Evolutionary conservation across 2,888 invertebrate genomes (phyloP).

Genomic region (Orthosia gothica): DNA sequence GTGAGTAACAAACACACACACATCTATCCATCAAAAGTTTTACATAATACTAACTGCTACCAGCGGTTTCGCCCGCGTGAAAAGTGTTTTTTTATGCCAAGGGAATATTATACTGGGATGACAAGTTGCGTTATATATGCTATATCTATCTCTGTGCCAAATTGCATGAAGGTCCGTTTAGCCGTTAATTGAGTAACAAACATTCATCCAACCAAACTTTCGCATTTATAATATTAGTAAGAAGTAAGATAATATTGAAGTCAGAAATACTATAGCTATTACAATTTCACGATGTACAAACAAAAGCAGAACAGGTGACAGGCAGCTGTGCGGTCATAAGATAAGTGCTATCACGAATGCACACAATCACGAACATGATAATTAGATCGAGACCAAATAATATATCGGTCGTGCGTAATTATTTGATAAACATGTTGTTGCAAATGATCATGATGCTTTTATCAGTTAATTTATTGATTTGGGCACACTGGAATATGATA

Average conservation of each 20-base stretch:
- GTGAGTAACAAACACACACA: too few relatives aligned
- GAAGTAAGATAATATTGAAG: slow-evolving; percentile 50
- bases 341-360: slow-evolving; percentile 77
- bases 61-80: too few relatives aligned
- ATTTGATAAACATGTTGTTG: slow-evolving; percentile 64
- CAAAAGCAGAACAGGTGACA: slow-evolving; percentile 68
- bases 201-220: too few relatives aligned
- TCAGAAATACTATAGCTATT: slow-evolving; percentile 49
- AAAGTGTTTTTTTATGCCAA: too few relatives aligned
- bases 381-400: slow-evolving; percentile 72
- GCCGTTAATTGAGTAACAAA: too few relatives aligned
- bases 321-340: slow-evolving; percentile 75
- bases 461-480: slow-evolving; percentile 32
- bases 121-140: too few relatives aligned
- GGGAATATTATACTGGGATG: too few relatives aligned
- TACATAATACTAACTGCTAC: too few relatives aligned
- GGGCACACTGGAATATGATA: background rate
- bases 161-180: too few relatives aligned
- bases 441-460: slow-evolving; percentile 27
- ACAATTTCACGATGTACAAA: slow-evolving; percentile 62
- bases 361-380: slow-evolving; percentile 72
- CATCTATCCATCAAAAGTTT: too few relatives aligned
- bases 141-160: too few relatives aligned
- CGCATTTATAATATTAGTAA: too few relatives aligned
- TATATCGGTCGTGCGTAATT: slow-evolving; percentile 64